These are phyloP conservation scores for Apaloderma vittatum DNA, from an alignment of 2,113 vertebrate genomes.

Conservation along the genomic window DNA sequence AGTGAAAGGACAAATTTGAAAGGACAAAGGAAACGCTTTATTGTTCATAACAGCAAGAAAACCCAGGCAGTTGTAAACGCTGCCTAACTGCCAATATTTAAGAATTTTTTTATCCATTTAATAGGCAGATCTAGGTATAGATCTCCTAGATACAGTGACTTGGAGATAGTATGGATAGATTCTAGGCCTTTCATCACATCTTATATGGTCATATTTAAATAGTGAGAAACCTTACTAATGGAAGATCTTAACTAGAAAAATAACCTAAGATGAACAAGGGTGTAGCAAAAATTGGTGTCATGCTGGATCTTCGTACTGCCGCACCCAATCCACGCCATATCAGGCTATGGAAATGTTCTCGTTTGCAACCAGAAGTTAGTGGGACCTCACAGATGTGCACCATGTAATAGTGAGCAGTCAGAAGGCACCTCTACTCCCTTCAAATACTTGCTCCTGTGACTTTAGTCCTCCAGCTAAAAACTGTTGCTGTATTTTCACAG, in stretches of 20 bases:
- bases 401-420: not conserved
- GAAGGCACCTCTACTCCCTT: not conserved
- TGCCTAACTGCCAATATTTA: rapidly evolving
- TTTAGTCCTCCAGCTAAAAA: not conserved
- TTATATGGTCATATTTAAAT: not conserved
- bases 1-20: not conserved
- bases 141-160: not conserved
- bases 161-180: not conserved
- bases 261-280: not conserved
- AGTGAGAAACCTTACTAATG: not conserved
- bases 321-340: not conserved
- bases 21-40: not conserved
- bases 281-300: not conserved
- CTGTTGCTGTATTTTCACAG: not conserved
- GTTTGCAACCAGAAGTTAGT: not conserved
- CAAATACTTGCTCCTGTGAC: not conserved
- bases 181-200: not conserved
- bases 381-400: not conserved
- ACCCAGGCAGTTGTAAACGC: not conserved
- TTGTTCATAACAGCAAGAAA: not conserved
- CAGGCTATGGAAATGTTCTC: not conserved
- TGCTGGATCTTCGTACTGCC: not conserved
- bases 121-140: not conserved
- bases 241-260: not conserved
- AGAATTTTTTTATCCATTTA: not conserved